phyloP scores from a whole-genome alignment of 2,797 vertebrate species.

The Sparus aurata region DNA sequence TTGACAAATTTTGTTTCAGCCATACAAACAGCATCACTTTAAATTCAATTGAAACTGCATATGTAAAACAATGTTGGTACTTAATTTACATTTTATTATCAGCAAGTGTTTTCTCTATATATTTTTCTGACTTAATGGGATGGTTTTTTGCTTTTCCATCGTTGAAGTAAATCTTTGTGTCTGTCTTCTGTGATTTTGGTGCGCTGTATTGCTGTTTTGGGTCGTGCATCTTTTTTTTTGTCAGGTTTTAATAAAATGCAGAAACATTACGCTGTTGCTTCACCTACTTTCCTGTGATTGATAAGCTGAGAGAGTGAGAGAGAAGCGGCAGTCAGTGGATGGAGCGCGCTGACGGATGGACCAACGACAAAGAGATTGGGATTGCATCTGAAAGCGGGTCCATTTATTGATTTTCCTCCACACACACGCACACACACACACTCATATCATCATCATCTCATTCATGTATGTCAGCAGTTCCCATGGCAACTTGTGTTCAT shows the following conservation, averaged over 20 bases:
- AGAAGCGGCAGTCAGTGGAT: background rate
- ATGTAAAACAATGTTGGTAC: background rate
- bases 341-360: slow-evolving; percentile 47
- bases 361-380: slow-evolving; percentile 24
- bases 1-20: background rate
- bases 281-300: slow-evolving; percentile 29
- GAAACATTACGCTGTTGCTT: background rate
- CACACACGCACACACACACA: background rate
- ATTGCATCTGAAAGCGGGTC: slow-evolving; percentile 38
- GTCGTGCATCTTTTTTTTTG: slow-evolving; percentile 7
- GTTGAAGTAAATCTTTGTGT: background rate
- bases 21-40: background rate
- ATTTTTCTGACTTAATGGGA: slow-evolving; percentile 31
- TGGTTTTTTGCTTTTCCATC: background rate
- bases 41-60: background rate
- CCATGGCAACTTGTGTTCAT: slow-evolving; percentile 72
- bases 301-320: slow-evolving; percentile 8
- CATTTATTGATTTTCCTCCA: slow-evolving; percentile 51
- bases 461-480: slow-evolving; percentile 74
- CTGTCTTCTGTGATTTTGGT: background rate
- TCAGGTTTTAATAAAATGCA: slow-evolving; percentile 50
- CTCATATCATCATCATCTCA: slow-evolving; percentile 45
- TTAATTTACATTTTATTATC: slow-evolving; percentile 6
- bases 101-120: slow-evolving; percentile 4
- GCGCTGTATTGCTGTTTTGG: background rate